These are phyloP conservation scores for Drosophila sulfurigaster DNA, from an alignment of 1,140 invertebrate species.

Conservation along the genomic window DNA sequence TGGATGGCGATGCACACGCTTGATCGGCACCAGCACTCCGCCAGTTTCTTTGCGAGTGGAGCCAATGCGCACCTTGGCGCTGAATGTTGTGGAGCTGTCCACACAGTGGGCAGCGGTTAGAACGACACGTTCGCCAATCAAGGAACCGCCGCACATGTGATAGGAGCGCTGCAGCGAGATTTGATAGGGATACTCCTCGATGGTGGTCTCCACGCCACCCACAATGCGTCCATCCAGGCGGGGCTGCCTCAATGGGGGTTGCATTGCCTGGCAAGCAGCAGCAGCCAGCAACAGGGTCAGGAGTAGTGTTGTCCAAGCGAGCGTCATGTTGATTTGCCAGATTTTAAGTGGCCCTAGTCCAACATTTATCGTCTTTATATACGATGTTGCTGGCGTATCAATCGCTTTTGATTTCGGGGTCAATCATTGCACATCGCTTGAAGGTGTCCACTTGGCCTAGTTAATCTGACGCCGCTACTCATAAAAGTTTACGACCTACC, in stretches of 20 bases:
- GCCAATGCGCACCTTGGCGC: constrained; percentile 66
- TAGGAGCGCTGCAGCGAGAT: constrained; percentile 80
- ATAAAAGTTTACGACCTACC: constrained; percentile 33
- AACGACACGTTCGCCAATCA: constrained; percentile 86
- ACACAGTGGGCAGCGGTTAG: constrained; percentile 86
- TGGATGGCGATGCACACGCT: constrained; percentile 71
- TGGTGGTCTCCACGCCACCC: constrained; percentile 78
- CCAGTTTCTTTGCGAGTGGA: constrained; percentile 57
- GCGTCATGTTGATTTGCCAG: constrained; percentile 37
- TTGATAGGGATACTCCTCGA: constrained; percentile 85
- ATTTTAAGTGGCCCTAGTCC: constrained; percentile 6
- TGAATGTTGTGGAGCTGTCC: constrained; percentile 62
- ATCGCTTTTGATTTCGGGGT: constrained; percentile 19
- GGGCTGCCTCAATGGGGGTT: constrained; percentile 23
- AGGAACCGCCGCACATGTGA: constrained; percentile 88
- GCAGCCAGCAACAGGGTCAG: constrained; percentile 19
- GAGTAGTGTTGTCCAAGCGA: constrained; percentile 3
- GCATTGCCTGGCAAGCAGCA: constrained; percentile 4
- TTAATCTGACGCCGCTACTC: constrained; percentile 45
- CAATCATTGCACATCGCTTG: constrained; percentile 28
- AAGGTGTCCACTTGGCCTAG: constrained; percentile 71
- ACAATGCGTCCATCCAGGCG: constrained; percentile 84
- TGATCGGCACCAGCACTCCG: constrained; percentile 68
- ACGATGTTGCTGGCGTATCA: constrained; percentile 5
- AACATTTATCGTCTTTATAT: constrained; percentile 16